Evolutionary conservation across 2,888 invertebrate genomes (phyloP).

Genomic region (Lapara coniferarum): DNA sequence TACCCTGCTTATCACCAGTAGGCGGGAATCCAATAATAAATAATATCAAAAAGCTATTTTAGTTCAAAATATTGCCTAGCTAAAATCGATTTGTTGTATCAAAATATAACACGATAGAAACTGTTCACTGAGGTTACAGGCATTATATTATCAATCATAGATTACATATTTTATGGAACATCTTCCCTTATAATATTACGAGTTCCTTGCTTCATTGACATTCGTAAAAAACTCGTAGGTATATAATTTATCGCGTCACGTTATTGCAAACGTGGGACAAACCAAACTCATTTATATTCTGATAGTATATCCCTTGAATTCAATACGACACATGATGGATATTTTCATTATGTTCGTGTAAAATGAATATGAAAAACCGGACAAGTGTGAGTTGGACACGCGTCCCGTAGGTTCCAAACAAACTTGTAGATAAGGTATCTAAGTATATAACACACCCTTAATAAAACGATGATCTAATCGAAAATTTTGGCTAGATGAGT

Average conservation of each 20-base stretch:
- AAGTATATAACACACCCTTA: no score
- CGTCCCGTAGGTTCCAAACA: no score
- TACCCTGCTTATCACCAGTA: no score
- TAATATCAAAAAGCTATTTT: no score
- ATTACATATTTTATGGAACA: slow-evolving; percentile 16
- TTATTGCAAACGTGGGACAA: slow-evolving; percentile 4
- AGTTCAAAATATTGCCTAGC: not conserved
- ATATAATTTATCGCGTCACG: slow-evolving; percentile 2
- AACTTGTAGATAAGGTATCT: no score
- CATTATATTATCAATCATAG: slow-evolving; percentile 25
- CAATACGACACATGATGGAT: not conserved
- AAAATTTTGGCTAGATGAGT: no score
- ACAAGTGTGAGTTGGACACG: no score
- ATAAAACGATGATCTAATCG: no score
- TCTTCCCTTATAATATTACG: not conserved
- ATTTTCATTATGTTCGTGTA: not conserved
- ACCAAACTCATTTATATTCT: slow-evolving; percentile 16
- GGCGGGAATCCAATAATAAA: no score
- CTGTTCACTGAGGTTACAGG: slow-evolving; percentile 1
- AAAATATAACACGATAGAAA: not conserved
- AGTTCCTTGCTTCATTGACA: not conserved
- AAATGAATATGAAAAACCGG: not conserved
- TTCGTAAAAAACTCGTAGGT: not conserved
- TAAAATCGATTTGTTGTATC: not conserved
- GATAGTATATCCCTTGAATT: not conserved